Base-by-base conservation (phyloP, 1,140 invertebrate genomes). In the Ceratosolen fusciceps region DNA sequence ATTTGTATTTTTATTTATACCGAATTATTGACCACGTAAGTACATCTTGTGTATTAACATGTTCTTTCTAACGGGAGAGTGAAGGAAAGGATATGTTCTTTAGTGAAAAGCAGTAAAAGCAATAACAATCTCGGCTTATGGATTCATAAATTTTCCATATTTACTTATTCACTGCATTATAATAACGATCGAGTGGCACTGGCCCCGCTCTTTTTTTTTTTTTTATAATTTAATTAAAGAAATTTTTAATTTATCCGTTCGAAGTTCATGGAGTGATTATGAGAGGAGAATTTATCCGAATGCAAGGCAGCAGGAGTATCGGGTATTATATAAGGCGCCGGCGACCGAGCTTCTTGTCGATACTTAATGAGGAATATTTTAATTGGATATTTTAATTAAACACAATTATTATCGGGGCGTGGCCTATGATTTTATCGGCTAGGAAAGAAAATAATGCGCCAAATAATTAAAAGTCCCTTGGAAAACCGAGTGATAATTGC, bases 301-400 rank as follows among this genome's bases (percentile, higher is more conserved):
- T 58, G 54, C 26, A 58, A 58, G 24, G 26, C 54, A 58, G 12
- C 21, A n/a, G n/a, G n/a, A n/a, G n/a, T n/a, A n/a, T n/a, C n/a
- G n/a, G n/a, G n/a, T n/a, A n/a, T 58, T 58, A 58, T 58, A 58
- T 58, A 58, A 58, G 54, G 24, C 54, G 26, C 5, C n/a, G 52
- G 9, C 9, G 54, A 58, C 26, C 26, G 26, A 58, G 12, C 24
- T 9, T 26, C 54, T 4, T 58, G 5, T 2, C 9, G 24, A 58
- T 58, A 58, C 24, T 26, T 58, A 58, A 26, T 7, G 54, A 58
- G 54, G 54, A 26, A 58, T 58, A 58, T 58, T 58, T 58, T 58
- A 58, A 58, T 58, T 58, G 26, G 54, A 58, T 58, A 58, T 58
- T 58, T 58, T 58, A 58, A 58, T 58, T 58, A 58, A 24, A 58